phyloP scores from a whole-genome alignment of 2,888 invertebrate species.

The Cabera pusaria region DNA sequence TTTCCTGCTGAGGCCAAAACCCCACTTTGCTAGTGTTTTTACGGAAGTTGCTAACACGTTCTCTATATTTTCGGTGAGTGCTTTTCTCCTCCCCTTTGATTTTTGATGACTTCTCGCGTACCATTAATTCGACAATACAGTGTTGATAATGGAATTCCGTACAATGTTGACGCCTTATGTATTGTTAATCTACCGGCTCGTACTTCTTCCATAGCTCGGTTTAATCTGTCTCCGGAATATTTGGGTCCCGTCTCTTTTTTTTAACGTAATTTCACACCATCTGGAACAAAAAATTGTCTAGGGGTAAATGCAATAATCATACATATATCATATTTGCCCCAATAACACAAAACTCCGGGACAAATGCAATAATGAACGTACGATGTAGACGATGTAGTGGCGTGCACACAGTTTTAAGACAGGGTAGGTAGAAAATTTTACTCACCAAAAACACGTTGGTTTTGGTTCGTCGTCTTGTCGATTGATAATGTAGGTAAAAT shows the following conservation, averaged over 20 bases:
- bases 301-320: no score
- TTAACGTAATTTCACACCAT: slow-evolving; percentile 1
- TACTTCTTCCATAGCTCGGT: slow-evolving; percentile 13
- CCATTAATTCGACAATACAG: slow-evolving; percentile 11
- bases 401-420: no score
- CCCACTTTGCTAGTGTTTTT: slow-evolving; percentile 11
- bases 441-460: no score
- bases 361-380: slow-evolving; percentile 1
- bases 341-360: no score
- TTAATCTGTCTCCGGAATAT: slow-evolving; percentile 12
- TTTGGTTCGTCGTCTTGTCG: no score
- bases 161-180: slow-evolving; percentile 10
- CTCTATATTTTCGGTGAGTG: slow-evolving; percentile 2
- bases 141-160: slow-evolving; percentile 13
- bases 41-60: slow-evolving; percentile 4
- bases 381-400: neutral
- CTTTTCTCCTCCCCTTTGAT: slow-evolving; percentile 3
- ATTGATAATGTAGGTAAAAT: no score
- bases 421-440: no score
- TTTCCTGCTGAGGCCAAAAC: slow-evolving; percentile 12
- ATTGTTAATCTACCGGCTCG: slow-evolving; percentile 8
- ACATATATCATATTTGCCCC: no score
- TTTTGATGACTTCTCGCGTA: slow-evolving; percentile 14
- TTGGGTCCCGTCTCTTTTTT: slow-evolving; percentile 4
- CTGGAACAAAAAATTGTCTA: neutral